phyloP scores from a whole-genome alignment of 1,140 invertebrate genomes.

The Sycobia sp. region DNA sequence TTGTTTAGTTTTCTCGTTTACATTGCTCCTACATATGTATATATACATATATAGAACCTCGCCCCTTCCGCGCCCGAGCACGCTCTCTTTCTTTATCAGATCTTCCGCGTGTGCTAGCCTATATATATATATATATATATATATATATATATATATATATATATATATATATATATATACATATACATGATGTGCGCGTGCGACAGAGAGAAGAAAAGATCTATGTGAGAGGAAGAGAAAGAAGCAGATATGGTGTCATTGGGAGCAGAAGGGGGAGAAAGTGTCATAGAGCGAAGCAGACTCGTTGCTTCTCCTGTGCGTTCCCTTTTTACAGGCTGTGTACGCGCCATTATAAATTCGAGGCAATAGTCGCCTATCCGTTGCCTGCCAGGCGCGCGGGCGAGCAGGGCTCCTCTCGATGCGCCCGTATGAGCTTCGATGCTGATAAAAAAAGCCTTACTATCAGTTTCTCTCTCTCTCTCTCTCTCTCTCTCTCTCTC shows the following conservation, averaged over 20 bases:
- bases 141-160: too few species aligned
- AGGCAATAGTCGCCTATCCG: slow-evolving; percentile 40
- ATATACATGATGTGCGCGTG: too few species aligned
- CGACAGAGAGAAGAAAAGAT: too few species aligned
- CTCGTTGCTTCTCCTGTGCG: slow-evolving; percentile 30
- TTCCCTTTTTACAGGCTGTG: slow-evolving; percentile 47
- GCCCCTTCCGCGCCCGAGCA: not conserved
- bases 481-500: too few species aligned
- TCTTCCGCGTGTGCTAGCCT: too few species aligned
- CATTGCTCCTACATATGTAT: slow-evolving; percentile 37
- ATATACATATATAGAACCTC: slow-evolving; percentile 10
- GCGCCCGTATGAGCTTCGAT: slow-evolving; percentile 39
- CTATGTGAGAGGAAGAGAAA: too few species aligned
- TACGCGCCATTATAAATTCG: slow-evolving; percentile 52
- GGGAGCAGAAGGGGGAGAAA: slow-evolving; percentile 6
- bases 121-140: too few species aligned
- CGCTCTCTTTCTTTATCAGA: not conserved
- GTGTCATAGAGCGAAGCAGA: slow-evolving; percentile 20
- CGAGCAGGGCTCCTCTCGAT: too few species aligned
- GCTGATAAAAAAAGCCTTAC: slow-evolving; percentile 49
- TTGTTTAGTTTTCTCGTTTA: slow-evolving; percentile 48
- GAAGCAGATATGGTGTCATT: too few species aligned
- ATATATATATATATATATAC: too few species aligned
- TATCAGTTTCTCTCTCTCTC: too few species aligned
- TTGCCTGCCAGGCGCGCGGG: slow-evolving; percentile 21